A percentile compares a stretch with the other conserved stretches of the same genome.
phyloP scores from a whole-genome alignment of 2,113 vertebrate genomes.

The Panthera uncia region DNA sequence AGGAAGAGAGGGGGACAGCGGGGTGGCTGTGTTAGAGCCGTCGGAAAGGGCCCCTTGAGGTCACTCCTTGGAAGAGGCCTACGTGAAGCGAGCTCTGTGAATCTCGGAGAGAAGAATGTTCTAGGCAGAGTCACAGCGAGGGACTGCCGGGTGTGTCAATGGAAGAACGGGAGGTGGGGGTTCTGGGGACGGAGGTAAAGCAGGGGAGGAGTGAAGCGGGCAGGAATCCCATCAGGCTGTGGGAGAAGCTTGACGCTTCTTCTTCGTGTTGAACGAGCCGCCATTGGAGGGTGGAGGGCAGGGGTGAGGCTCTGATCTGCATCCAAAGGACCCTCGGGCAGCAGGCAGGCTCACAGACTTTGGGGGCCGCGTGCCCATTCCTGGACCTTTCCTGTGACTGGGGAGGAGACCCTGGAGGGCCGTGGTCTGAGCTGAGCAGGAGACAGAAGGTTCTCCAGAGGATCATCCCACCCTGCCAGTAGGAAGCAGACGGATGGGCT shows the following conservation, averaged over 20 bases:
- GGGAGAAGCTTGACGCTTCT: neutral
- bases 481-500: neutral
- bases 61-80: neutral
- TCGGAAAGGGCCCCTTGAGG: neutral
- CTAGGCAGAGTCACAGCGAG: neutral
- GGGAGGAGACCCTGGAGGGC: accelerated
- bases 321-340: neutral
- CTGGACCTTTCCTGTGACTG: neutral
- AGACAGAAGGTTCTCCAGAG: too few species aligned
- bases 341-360: neutral
- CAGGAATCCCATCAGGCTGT: accelerated
- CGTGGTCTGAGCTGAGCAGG: neutral
- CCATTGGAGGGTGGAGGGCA: neutral
- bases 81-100: neutral
- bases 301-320: too few species aligned
- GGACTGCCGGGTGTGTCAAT: neutral
- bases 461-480: neutral
- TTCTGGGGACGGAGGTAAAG: neutral
- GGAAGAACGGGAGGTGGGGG: neutral
- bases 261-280: accelerated
- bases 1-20: neutral
- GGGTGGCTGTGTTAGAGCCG: neutral
- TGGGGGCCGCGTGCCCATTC: neutral
- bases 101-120: neutral
- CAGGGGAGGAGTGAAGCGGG: too few species aligned